A percentile compares a stretch with the other conserved stretches of the same genome.
phyloP scores from a whole-genome alignment of 2,113 vertebrate species.

The Meleagris gallopavo region DNA sequence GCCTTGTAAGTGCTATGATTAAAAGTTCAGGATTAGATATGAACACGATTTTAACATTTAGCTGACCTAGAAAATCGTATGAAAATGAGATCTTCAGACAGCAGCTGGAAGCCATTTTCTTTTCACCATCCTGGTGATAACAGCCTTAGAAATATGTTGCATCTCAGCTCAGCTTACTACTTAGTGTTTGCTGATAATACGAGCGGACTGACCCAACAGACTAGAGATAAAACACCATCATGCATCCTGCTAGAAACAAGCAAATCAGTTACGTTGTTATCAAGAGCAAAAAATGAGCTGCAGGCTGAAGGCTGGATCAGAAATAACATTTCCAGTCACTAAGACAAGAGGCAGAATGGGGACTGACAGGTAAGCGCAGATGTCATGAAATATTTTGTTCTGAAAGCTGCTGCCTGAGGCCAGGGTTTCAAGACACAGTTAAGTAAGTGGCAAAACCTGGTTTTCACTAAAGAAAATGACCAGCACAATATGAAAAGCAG shows the following conservation, averaged over 20 bases:
- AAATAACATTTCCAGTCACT: background rate
- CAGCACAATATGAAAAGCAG: background rate
- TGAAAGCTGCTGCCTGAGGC: background rate
- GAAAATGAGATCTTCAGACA: background rate
- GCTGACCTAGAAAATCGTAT: background rate
- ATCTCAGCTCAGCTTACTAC: background rate
- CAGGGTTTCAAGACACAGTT: background rate
- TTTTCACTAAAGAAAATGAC: background rate
- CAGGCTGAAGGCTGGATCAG: background rate
- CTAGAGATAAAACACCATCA: accelerated
- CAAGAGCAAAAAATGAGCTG: background rate
- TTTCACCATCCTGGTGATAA: background rate
- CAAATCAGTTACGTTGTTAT: accelerated
- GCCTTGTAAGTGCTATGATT: background rate
- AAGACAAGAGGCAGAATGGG: background rate
- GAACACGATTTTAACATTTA: background rate
- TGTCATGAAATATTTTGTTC: background rate
- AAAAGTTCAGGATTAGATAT: background rate
- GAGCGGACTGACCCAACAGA: background rate
- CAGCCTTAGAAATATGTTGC: background rate
- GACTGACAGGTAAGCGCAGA: background rate
- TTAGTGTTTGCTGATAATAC: background rate
- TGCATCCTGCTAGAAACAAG: background rate
- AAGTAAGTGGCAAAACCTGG: background rate
- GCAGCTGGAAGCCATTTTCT: background rate